phyloP scores from a whole-genome alignment of 2,797 vertebrate species.

The Lerista edwardsae region DNA sequence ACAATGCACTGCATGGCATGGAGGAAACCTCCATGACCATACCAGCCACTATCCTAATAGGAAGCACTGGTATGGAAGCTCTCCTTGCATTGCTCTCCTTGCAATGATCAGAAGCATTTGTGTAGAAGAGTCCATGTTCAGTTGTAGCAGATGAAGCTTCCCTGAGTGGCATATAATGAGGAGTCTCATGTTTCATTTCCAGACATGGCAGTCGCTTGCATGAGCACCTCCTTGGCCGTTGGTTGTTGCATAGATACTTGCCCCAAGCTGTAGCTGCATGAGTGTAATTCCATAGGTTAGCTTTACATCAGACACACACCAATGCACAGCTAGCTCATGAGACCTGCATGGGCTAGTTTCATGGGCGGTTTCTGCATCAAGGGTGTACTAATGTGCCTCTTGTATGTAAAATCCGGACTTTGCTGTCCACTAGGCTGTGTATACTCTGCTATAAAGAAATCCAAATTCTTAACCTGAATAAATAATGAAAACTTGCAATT shows the following conservation, averaged over 20 bases:
- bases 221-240: not conserved
- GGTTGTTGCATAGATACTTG: not conserved
- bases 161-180: not conserved
- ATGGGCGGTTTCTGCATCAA: not conserved
- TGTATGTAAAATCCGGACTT: not conserved
- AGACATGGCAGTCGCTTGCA: not conserved
- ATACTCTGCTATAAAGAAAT: not conserved
- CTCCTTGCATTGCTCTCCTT: not conserved
- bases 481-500: conserved; percentile 24
- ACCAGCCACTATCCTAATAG: not conserved
- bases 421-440: not conserved
- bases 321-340: not conserved
- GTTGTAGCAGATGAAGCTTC: not conserved
- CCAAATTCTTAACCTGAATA: conserved; percentile 31
- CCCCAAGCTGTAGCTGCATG: not conserved
- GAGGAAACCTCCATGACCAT: not conserved
- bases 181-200: not conserved
- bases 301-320: not conserved
- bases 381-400: not conserved
- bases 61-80: no score
- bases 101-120: not conserved
- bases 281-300: not conserved
- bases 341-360: not conserved
- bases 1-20: not conserved
- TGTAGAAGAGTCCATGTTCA: not conserved